Percentiles rank a stretch among this genome's conserved stretches.
Evolutionary conservation across 2,797 vertebrate species (phyloP).

Genomic region (Sebastes vulpes): DNA sequence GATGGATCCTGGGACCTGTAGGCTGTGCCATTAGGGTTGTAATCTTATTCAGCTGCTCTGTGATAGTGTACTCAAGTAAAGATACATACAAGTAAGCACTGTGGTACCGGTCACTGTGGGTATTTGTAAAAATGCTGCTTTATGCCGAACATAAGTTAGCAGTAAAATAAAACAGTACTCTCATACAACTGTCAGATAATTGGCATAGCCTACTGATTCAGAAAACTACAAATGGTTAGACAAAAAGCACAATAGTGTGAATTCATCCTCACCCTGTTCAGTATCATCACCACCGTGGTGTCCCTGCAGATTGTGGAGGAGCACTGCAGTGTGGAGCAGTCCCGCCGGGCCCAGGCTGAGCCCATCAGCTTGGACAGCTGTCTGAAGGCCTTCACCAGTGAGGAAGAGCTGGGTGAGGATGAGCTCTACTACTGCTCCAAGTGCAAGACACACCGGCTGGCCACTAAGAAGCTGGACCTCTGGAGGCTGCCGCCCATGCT

Average conservation of each 20-base stretch:
- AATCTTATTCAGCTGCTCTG: not conserved
- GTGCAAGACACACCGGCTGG: slow-evolving; percentile 95
- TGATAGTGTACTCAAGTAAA: not conserved
- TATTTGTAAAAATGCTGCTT: not conserved
- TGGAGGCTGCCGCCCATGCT: slow-evolving; percentile 97
- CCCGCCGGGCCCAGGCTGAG: slow-evolving; percentile 95
- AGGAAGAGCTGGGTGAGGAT: slow-evolving; percentile 97
- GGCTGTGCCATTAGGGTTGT: too few species aligned
- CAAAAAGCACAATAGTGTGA: not conserved
- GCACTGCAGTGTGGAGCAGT: slow-evolving; percentile 95
- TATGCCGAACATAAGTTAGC: not conserved
- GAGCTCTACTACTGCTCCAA: slow-evolving; percentile 99
- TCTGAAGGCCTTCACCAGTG: slow-evolving; percentile 95
- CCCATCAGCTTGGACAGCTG: slow-evolving; percentile 98
- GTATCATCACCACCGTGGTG: not conserved
- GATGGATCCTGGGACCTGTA: not conserved
- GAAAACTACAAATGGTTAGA: not conserved
- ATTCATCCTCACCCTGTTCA: not conserved
- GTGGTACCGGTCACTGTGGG: not conserved
- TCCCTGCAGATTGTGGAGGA: slow-evolving; percentile 92
- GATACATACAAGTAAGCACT: not conserved
- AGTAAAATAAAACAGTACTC: not conserved
- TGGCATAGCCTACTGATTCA: not conserved
- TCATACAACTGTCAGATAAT: not conserved
- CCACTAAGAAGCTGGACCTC: slow-evolving; percentile 98